Conservation (phyloP, 2,888 invertebrate species). For the Apodemia zela region DNA sequence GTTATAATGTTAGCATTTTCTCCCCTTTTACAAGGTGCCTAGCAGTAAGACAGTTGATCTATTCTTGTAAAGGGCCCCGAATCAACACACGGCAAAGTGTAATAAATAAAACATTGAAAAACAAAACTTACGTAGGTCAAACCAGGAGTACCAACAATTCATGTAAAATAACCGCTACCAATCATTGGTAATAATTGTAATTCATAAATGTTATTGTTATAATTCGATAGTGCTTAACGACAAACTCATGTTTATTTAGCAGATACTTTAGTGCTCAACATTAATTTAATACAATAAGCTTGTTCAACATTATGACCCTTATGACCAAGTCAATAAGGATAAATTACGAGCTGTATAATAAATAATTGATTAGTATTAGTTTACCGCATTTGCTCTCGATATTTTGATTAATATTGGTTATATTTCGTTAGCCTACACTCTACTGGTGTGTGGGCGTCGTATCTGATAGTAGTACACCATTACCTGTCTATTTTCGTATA, state of each 20-base stretch:
- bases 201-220: conserved; percentile 11
- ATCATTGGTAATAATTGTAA: not conserved
- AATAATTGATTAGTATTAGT: conserved; percentile 11
- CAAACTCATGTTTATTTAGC: conserved; percentile 10
- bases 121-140: not conserved
- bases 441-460: not conserved
- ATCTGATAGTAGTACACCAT: not conserved
- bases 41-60: too few species aligned
- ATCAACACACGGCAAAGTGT: too few species aligned
- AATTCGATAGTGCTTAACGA: conserved; percentile 6
- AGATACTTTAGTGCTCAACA: not conserved
- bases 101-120: too few species aligned
- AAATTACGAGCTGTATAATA: not conserved
- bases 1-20: too few species aligned
- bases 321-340: not conserved
- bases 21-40: too few species aligned
- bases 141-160: not conserved
- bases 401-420: conserved; percentile 10
- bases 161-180: not conserved
- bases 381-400: conserved; percentile 7
- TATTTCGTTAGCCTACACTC: conserved; percentile 1
- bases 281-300: not conserved
- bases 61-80: too few species aligned
- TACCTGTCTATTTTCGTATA: not conserved
- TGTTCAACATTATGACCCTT: not conserved